Conservation (phyloP, 2,113 vertebrate genomes). For the Acanthisitta chloris region DNA sequence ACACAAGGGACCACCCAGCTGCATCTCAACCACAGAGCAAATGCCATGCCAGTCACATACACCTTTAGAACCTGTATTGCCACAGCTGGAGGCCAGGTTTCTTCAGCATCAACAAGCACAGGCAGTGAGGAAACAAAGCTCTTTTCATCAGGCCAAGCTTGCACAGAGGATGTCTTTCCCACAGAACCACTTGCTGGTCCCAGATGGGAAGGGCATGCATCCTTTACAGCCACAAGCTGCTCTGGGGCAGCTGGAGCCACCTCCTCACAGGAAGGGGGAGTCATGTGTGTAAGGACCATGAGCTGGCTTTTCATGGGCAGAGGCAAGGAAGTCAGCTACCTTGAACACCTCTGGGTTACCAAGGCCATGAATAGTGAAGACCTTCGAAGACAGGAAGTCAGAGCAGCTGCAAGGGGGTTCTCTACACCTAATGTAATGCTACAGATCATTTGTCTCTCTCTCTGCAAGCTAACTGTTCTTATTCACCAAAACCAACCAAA, state of each 20-base stretch:
- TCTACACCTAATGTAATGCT: background rate
- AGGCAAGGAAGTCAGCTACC: background rate
- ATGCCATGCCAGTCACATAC: background rate
- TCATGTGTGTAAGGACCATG: background rate
- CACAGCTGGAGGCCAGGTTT: conserved; percentile 40
- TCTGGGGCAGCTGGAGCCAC: background rate
- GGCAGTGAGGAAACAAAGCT: conserved; percentile 4
- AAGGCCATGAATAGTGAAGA: background rate
- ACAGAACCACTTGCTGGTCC: background rate
- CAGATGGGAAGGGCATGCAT: background rate
- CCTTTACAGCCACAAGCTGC: fast-evolving
- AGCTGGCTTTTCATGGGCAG: background rate
- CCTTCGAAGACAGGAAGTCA: background rate
- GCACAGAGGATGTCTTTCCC: fast-evolving
- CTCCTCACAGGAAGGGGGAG: background rate
- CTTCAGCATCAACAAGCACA: background rate
- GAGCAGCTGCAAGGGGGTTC: background rate
- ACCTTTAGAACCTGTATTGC: background rate
- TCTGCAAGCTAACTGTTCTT: background rate
- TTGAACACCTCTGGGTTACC: background rate
- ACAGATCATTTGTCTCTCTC: background rate
- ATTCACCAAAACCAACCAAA: background rate
- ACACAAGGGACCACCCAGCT: conserved; percentile 1
- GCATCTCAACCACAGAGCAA: background rate
- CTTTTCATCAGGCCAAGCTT: conserved; percentile 21